A percentile compares a stretch with the other conserved stretches of the same genome.
Conservation (phyloP, 53 echinoderm and acorn worm genomes). For the Hippasteria phrygiana region DNA sequence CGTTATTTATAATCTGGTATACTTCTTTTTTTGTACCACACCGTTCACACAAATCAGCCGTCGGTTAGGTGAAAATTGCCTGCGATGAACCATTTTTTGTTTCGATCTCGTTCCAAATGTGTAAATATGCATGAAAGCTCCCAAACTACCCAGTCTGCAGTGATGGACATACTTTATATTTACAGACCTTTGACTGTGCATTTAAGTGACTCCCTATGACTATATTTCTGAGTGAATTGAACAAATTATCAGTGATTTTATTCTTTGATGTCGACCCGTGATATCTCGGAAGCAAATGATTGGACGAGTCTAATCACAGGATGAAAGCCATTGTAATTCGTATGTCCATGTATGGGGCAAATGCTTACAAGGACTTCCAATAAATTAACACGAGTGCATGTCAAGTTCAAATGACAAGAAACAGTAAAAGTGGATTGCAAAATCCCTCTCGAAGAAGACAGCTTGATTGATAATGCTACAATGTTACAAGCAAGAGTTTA, state of each 20-base stretch:
- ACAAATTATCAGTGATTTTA: not conserved
- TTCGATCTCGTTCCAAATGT: constrained; percentile 35
- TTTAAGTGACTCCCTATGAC: not conserved
- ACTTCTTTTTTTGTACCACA: too few relatives aligned
- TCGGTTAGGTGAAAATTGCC: too few relatives aligned
- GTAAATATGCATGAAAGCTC: not conserved
- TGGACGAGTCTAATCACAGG: too few relatives aligned
- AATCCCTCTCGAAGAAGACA: too few relatives aligned
- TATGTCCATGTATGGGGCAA: too few relatives aligned
- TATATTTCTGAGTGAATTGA: not conserved
- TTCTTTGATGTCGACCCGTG: not conserved
- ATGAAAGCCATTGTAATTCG: not conserved
- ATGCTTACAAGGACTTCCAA: not conserved
- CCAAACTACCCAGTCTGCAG: not conserved
- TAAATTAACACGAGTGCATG: not conserved
- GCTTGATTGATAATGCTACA: not conserved
- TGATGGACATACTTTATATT: too few relatives aligned
- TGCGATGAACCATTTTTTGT: constrained; percentile 41
- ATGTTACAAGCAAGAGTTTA: not conserved
- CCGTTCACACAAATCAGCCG: too few relatives aligned
- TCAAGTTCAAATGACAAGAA: not conserved
- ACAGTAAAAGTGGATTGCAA: not conserved
- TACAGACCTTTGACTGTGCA: too few relatives aligned
- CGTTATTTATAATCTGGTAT: too few relatives aligned
- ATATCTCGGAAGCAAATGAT: not conserved